phyloP scores from a whole-genome alignment of 2,888 invertebrate genomes.

The Acronicta alni region DNA sequence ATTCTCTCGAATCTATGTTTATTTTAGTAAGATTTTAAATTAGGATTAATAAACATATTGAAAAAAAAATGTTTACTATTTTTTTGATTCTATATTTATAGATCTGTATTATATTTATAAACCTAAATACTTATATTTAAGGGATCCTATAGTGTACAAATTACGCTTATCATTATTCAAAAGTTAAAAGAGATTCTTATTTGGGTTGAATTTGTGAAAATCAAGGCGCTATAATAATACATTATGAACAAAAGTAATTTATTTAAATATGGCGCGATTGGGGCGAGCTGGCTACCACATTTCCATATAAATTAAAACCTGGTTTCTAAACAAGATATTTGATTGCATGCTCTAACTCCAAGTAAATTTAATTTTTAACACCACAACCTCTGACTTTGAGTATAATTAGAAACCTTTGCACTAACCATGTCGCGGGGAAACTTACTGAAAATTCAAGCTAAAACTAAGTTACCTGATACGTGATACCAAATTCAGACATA shows the following conservation, averaged over 20 bases:
- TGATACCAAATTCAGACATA: no score
- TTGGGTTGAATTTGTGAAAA: conserved; percentile 34
- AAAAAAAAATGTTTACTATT: no score
- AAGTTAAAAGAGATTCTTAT: conserved; percentile 11
- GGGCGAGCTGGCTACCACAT: conserved; percentile 66
- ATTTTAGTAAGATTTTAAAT: no score
- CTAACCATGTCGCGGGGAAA: conserved; percentile 8
- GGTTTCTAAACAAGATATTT: conserved; percentile 76
- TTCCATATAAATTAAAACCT: conserved; percentile 84
- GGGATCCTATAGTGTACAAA: no score
- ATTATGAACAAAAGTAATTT: conserved; percentile 62
- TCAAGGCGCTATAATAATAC: conserved; percentile 42
- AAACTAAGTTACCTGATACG: conserved; percentile 6
- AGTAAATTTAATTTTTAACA: conserved; percentile 53
- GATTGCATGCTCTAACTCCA: conserved; percentile 63
- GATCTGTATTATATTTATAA: no score
- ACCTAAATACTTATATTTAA: no score
- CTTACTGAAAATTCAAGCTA: conserved; percentile 8
- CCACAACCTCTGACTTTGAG: conserved; percentile 27
- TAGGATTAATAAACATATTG: no score
- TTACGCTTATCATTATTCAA: conserved; percentile 1
- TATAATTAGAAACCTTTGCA: conserved; percentile 41
- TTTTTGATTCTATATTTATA: no score
- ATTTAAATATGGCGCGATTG: conserved; percentile 67
- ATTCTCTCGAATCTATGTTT: no score